Evolutionary conservation across 2,113 vertebrate species (phyloP), one percentile per base, ranked within the genome.

Genomic region (Sinocyclocheilus grahami): DNA sequence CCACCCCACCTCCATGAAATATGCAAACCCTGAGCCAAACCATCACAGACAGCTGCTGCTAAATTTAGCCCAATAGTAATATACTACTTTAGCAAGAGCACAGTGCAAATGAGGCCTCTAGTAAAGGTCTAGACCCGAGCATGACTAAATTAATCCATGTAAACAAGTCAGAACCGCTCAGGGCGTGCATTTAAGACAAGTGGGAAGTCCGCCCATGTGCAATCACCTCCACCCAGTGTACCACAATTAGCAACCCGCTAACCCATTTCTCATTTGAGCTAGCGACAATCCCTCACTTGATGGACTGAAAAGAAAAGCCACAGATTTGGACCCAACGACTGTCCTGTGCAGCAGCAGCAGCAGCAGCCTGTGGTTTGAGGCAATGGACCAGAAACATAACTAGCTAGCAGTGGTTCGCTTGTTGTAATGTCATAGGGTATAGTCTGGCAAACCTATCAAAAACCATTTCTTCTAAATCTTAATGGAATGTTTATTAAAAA

Each of bases 61-160:
- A 88, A 91, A 89, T 82, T 87, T 89, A 92, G 85, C 78, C 84
- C 85, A 87, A 89, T 90, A 81, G 46, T 16, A 76, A 88, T 83
- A 86, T 53, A 76, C 85, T 84, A 89, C 79, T 22, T 30, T 55
- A 79, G 58, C 65, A 37, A 82, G 88, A 74, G 24, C 14, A 69
- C 62, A 76, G 22, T 37, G 74, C 51, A 84, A 76, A 85, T 60
- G 62, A 74, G 75, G 63, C 58, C 30, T n/a, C 55, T n/a, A 60
- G 27, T 51, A 84, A 78, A 87, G 33, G 20, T 80, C 51, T 65
- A 27, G 85, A 88, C 89, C 12, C 42, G 4, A 58, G 39, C 51
- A 76, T 65, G 76, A 37, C 86, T 89, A 75, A 86, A 92, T 87
- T 77, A 89, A 88, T 89, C 85, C 87, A 78, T 90, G 88, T 85